Percentiles rank a stretch among this genome's conserved stretches.
phyloP scores from a whole-genome alignment of 92 coral and sea anemone genomes.

The Desmophyllum pertusum region DNA sequence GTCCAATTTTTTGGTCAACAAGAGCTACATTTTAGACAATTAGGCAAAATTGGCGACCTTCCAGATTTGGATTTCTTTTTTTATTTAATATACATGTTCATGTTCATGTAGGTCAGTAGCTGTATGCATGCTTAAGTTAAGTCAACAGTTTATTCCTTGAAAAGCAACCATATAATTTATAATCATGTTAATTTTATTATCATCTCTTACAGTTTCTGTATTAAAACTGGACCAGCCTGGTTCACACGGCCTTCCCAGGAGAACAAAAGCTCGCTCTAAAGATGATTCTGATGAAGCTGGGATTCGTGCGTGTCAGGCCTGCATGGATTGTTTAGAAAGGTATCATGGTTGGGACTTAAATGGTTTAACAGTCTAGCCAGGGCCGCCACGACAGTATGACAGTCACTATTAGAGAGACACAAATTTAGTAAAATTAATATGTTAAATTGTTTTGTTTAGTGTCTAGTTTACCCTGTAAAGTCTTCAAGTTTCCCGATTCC shows the following conservation, averaged over 20 bases:
- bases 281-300: slow-evolving; percentile 90
- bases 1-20: too few species aligned
- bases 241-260: slow-evolving; percentile 45
- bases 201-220: slow-evolving; percentile 54
- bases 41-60: too few species aligned
- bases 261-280: slow-evolving; percentile 54
- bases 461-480: too few species aligned
- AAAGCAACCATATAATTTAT: neutral
- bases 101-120: too few species aligned
- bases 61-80: too few species aligned
- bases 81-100: too few species aligned
- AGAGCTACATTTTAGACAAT: too few species aligned
- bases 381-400: neutral
- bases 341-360: neutral
- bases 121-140: neutral
- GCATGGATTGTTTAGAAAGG: slow-evolving; percentile 82
- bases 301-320: slow-evolving; percentile 78
- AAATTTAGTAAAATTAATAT: too few species aligned
- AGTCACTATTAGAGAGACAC: too few species aligned
- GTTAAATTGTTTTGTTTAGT: too few species aligned
- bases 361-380: neutral
- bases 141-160: neutral
- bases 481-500: too few species aligned
- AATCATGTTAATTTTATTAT: neutral
- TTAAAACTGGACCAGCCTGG: slow-evolving; percentile 69